Evolutionary conservation across 2,113 vertebrate genomes (phyloP).

Genomic region (Herpailurus yagouaroundi): DNA sequence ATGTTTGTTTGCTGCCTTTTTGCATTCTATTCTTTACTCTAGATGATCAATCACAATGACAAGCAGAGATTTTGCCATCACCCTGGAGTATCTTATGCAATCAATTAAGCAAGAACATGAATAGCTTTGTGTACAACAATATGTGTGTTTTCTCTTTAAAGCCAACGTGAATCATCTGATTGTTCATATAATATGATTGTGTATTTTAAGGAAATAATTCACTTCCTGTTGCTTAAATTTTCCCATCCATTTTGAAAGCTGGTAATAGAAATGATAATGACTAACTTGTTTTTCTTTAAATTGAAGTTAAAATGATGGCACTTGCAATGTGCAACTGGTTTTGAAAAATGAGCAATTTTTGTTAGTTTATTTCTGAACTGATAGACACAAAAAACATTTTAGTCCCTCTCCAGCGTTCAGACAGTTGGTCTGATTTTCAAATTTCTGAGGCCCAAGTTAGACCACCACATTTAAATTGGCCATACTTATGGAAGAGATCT

Average conservation of each 20-base stretch:
- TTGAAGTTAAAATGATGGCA: not conserved
- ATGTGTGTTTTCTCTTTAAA: not conserved
- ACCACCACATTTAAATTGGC: not conserved
- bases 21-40: not conserved
- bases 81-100: not conserved
- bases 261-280: not conserved
- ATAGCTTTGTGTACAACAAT: not conserved
- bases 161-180: constrained; percentile 42
- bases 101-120: constrained; percentile 55
- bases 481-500: not conserved
- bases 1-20: constrained; percentile 25
- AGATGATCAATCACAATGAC: constrained; percentile 40
- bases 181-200: constrained; percentile 3
- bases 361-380: constrained; percentile 1
- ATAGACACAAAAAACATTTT: not conserved
- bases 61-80: constrained; percentile 13
- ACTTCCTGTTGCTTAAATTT: not conserved
- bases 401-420: not conserved
- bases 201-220: constrained; percentile 53
- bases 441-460: not conserved
- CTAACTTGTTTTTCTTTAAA: constrained; percentile 39
- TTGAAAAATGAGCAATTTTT: not conserved
- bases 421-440: not conserved
- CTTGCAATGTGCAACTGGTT: not conserved
- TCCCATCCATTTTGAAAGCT: constrained; percentile 18